These are phyloP conservation scores for Erethizon dorsatum DNA, from an alignment of 2,797 vertebrate genomes.

Conservation along the genomic window DNA sequence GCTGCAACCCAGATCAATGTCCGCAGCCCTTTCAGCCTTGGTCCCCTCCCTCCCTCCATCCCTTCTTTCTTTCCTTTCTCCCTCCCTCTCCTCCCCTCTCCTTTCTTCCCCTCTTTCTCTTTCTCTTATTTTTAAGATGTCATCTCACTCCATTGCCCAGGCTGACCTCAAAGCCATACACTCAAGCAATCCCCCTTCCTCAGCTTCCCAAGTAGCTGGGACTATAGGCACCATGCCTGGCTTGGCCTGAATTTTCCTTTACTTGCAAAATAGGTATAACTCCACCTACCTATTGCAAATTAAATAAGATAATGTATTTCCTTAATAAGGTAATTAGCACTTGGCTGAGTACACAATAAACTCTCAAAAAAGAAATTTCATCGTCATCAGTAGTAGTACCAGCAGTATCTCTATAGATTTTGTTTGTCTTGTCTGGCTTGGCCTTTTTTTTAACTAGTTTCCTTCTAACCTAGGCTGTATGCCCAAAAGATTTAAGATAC, in stretches of 20 bases:
- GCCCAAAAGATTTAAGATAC: neutral
- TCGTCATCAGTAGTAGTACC: neutral
- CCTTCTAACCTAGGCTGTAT: neutral
- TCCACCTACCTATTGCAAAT: neutral
- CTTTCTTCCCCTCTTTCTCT: too few relatives aligned
- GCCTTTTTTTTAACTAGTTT: neutral
- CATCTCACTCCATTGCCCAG: too few relatives aligned
- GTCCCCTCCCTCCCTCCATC: neutral
- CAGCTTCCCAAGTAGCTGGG: neutral
- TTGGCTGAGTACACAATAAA: neutral
- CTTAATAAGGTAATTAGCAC: neutral
- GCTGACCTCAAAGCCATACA: neutral
- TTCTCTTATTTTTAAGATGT: neutral
- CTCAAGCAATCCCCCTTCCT: too few relatives aligned
- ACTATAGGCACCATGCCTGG: too few relatives aligned
- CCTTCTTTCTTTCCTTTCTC: neutral
- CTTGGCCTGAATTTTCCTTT: neutral
- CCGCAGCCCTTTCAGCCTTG: neutral
- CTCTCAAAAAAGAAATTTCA: neutral
- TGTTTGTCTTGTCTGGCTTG: neutral
- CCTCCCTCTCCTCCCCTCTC: fast-evolving
- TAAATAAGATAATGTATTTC: neutral
- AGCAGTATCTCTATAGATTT: neutral
- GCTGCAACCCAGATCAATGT: neutral
- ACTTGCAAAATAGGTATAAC: neutral